A percentile compares a stretch with the other conserved stretches of the same genome.
phyloP scores from a whole-genome alignment of 2,113 vertebrate genomes.

The Ciconia boyciana region DNA sequence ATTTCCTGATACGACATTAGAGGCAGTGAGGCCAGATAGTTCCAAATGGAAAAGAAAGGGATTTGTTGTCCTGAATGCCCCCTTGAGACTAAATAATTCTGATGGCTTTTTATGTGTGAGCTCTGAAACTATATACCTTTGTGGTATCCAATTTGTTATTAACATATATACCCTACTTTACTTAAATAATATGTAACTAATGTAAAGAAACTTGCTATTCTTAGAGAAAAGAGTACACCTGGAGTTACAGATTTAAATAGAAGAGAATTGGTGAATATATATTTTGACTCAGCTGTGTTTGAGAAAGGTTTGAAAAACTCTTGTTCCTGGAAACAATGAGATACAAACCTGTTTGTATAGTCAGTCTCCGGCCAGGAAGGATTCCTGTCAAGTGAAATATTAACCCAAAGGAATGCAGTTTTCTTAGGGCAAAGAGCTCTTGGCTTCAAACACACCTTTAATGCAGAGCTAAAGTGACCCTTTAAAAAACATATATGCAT shows the following conservation, averaged over 20 bases:
- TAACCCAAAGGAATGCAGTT: constrained; percentile 55
- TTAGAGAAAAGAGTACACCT: not conserved
- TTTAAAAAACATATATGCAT: constrained; percentile 47
- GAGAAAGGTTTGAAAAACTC: constrained; percentile 12
- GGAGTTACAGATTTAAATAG: not conserved
- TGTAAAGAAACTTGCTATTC: not conserved
- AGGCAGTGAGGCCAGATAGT: not conserved
- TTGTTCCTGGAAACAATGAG: constrained; percentile 31
- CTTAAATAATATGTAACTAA: not conserved
- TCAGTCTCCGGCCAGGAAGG: constrained; percentile 35
- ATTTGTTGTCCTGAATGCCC: not conserved
- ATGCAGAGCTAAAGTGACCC: constrained; percentile 26
- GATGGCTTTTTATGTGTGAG: not conserved
- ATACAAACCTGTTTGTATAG: constrained; percentile 52
- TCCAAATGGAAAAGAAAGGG: not conserved
- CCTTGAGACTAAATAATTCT: not conserved
- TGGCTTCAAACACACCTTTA: constrained; percentile 23
- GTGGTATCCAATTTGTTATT: not conserved
- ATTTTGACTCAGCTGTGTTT: constrained; percentile 9
- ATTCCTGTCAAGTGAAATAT: constrained; percentile 64
- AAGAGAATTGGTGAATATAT: not conserved
- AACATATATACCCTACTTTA: not conserved
- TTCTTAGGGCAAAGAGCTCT: constrained; percentile 13
- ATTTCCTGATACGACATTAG: not conserved
- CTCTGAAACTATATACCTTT: not conserved